Evolutionary conservation across 2,113 vertebrate species (phyloP).

Genomic region (Lampris incognitus): DNA sequence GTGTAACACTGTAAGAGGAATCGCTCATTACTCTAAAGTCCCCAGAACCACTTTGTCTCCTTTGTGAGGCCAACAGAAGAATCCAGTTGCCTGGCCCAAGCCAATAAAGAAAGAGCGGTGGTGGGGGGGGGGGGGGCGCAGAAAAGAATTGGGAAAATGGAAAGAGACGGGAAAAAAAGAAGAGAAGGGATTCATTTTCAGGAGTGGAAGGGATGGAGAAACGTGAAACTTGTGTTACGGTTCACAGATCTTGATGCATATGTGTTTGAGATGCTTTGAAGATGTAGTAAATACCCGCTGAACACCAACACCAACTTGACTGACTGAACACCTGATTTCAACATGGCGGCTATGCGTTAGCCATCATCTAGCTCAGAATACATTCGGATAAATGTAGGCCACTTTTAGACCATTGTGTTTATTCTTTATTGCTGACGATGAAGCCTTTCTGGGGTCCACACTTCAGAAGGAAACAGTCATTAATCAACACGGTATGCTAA

Average conservation of each 20-base stretch:
- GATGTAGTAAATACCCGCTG: no score
- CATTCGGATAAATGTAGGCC: no score
- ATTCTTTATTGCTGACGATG: no score
- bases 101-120: constrained; percentile 61
- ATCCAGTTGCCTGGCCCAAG: constrained; percentile 63
- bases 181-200: constrained; percentile 47
- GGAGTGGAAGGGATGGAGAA: constrained; percentile 20
- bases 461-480: no score
- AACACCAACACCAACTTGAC: no score
- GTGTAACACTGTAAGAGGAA: constrained; percentile 80
- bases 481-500: no score
- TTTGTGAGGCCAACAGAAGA: constrained; percentile 75
- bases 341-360: no score
- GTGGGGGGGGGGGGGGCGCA: constrained; percentile 5
- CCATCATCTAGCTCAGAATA: no score
- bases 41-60: constrained; percentile 72
- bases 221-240: constrained; percentile 15
- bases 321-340: no score
- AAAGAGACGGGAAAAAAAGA: constrained; percentile 13
- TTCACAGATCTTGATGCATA: not conserved
- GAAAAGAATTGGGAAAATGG: constrained; percentile 1
- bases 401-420: no score
- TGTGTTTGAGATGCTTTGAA: no score
- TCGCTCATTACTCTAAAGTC: constrained; percentile 76
- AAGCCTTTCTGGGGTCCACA: no score